Evolutionary conservation across 2,113 vertebrate genomes (phyloP).

Genomic region (Solea senegalensis): DNA sequence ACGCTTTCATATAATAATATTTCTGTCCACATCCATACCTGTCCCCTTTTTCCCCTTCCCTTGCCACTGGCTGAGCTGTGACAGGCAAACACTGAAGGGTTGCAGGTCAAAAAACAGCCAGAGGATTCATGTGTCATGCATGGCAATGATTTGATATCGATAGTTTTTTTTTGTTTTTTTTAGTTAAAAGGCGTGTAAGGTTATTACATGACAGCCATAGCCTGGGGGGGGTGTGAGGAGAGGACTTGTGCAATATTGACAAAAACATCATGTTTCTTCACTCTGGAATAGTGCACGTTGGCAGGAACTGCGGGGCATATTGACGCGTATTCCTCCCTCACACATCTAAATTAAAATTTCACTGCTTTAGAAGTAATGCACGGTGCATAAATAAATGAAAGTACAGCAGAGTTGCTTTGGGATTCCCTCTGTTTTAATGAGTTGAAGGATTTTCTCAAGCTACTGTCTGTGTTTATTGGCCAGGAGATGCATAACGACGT

Average conservation of each 20-base stretch:
- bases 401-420: neutral
- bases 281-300: neutral
- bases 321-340: neutral
- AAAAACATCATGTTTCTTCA: neutral
- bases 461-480: constrained; percentile 9
- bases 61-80: constrained; percentile 6
- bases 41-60: neutral
- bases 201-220: neutral
- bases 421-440: neutral
- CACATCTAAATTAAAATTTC: constrained; percentile 1
- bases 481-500: constrained; percentile 29
- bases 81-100: neutral
- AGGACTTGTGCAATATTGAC: constrained; percentile 8
- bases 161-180: constrained; percentile 11
- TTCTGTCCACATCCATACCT: neutral
- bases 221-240: constrained; percentile 1
- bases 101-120: constrained; percentile 27
- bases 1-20: neutral
- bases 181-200: neutral
- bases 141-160: constrained; percentile 7
- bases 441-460: constrained; percentile 17
- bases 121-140: constrained; percentile 13
- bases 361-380: constrained; percentile 9
- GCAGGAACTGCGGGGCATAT: neutral
- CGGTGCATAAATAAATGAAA: constrained; percentile 9